phyloP scores from a whole-genome alignment of 2,888 invertebrate genomes.

The Brassicogethes aeneus region DNA sequence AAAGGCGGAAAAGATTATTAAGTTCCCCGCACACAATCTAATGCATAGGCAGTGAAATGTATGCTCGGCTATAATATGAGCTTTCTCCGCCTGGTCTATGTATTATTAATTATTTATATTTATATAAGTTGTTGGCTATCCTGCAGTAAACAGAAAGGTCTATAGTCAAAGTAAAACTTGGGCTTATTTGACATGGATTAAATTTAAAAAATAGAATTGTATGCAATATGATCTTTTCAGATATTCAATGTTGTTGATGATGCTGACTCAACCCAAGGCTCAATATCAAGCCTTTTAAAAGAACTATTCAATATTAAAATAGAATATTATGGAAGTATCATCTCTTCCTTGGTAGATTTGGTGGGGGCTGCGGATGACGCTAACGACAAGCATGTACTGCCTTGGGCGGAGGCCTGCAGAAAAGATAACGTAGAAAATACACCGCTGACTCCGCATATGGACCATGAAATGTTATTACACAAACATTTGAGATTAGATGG shows the following conservation, averaged over 20 bases:
- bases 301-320: conserved; percentile 79
- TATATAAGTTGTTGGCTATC: too few relatives aligned
- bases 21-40: too few relatives aligned
- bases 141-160: too few relatives aligned
- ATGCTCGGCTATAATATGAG: too few relatives aligned
- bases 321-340: conserved; percentile 76
- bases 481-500: conserved; percentile 71
- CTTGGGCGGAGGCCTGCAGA: conserved; percentile 84
- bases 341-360: conserved; percentile 77
- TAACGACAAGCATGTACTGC: conserved; percentile 86
- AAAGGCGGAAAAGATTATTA: too few relatives aligned
- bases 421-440: conserved; percentile 68
- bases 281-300: conserved; percentile 66
- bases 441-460: conserved; percentile 81
- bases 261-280: conserved; percentile 77
- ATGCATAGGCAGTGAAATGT: too few relatives aligned
- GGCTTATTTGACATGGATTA: too few relatives aligned
- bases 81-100: too few relatives aligned
- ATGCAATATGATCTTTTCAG: too few relatives aligned
- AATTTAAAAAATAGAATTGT: too few relatives aligned
- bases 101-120: too few relatives aligned
- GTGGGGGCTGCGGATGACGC: conserved; percentile 77
- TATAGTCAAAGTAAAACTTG: too few relatives aligned
- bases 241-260: conserved; percentile 78
- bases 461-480: conserved; percentile 72